Evolutionary conservation across 30 jellyfish, hydroid and myxozoan genomes (phyloP).

Genomic region (Cassiopea xamachana): DNA sequence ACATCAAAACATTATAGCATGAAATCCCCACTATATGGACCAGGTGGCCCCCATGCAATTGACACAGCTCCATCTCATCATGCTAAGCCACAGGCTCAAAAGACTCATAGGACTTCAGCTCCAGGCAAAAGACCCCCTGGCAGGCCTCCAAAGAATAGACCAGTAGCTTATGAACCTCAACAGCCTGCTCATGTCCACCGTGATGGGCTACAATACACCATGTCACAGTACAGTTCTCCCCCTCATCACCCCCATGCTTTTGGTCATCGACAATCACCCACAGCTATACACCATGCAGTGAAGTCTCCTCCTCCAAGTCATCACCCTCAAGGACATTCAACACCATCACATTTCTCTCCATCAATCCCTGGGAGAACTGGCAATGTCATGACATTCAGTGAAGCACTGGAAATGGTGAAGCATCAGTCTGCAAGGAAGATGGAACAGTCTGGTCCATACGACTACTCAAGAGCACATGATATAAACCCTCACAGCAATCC

Average conservation of each 20-base stretch:
- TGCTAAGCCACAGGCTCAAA: slow-evolving; percentile 12
- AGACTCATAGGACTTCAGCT: slow-evolving; percentile 21
- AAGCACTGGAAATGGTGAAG: slow-evolving; percentile 88
- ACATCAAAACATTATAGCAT: slow-evolving; percentile 16
- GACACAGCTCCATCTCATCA: slow-evolving; percentile 25
- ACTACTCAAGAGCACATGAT: slow-evolving; percentile 25
- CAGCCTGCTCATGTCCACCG: slow-evolving; percentile 26
- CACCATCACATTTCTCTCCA: slow-evolving; percentile 60
- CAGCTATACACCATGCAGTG: slow-evolving; percentile 39
- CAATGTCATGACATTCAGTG: slow-evolving; percentile 90
- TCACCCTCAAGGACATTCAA: slow-evolving; percentile 38
- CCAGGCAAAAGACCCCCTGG: slow-evolving; percentile 63
- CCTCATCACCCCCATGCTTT: slow-evolving; percentile 25
- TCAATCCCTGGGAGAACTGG: slow-evolving; percentile 77
- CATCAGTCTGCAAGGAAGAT: slow-evolving; percentile 64
- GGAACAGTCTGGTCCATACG: slow-evolving; percentile 67
- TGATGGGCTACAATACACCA: slow-evolving; percentile 3
- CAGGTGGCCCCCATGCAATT: neutral
- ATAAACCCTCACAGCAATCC: slow-evolving; percentile 39
- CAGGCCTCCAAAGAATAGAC: slow-evolving; percentile 58
- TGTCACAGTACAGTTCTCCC: slow-evolving; percentile 37
- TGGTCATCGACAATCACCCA: slow-evolving; percentile 33
- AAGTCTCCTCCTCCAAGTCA: slow-evolving; percentile 61
- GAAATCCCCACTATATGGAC: slow-evolving; percentile 28
- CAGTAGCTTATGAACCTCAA: slow-evolving; percentile 11